These are phyloP conservation scores for Odontomachus brunneus DNA, from an alignment of 1,140 invertebrate species.

Conservation along the genomic window DNA sequence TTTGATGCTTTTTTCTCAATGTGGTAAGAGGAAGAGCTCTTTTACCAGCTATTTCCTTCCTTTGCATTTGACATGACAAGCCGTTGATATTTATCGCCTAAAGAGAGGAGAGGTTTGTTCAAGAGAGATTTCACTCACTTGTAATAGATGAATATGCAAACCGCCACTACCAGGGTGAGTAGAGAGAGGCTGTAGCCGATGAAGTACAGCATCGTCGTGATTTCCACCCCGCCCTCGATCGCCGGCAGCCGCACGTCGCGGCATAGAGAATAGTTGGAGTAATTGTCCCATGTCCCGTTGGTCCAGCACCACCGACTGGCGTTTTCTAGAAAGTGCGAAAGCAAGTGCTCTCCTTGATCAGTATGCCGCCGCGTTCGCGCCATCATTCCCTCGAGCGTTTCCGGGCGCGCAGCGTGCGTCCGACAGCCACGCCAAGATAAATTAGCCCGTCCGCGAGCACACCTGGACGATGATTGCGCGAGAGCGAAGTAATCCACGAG, in stretches of 20 bases:
- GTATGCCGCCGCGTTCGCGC: background rate
- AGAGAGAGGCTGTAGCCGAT: constrained; percentile 92
- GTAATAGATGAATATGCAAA: constrained; percentile 93
- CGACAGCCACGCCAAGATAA: too few relatives aligned
- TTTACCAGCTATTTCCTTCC: too few relatives aligned
- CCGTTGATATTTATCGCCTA: too few relatives aligned
- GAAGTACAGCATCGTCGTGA: constrained; percentile 90
- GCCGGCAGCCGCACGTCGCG: constrained; percentile 83
- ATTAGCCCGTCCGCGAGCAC: too few relatives aligned
- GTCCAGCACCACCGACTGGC: constrained; percentile 89
- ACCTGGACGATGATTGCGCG: too few relatives aligned
- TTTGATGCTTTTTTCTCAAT: too few relatives aligned
- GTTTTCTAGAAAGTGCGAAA: constrained; percentile 88
- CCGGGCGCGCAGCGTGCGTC: too few relatives aligned
- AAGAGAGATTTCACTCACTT: constrained; percentile 88
- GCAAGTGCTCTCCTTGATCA: constrained; percentile 15
- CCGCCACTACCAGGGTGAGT: constrained; percentile 90
- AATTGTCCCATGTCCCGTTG: constrained; percentile 90
- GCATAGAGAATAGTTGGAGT: constrained; percentile 90
- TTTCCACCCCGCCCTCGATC: constrained; percentile 84
- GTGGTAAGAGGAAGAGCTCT: too few relatives aligned
- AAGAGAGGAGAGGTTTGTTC: too few relatives aligned
- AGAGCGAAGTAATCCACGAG: too few relatives aligned
- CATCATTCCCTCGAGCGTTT: too few relatives aligned
- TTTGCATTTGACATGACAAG: too few relatives aligned